phyloP scores from a whole-genome alignment of 1,140 invertebrate species.

The Drosophila guanche region DNA sequence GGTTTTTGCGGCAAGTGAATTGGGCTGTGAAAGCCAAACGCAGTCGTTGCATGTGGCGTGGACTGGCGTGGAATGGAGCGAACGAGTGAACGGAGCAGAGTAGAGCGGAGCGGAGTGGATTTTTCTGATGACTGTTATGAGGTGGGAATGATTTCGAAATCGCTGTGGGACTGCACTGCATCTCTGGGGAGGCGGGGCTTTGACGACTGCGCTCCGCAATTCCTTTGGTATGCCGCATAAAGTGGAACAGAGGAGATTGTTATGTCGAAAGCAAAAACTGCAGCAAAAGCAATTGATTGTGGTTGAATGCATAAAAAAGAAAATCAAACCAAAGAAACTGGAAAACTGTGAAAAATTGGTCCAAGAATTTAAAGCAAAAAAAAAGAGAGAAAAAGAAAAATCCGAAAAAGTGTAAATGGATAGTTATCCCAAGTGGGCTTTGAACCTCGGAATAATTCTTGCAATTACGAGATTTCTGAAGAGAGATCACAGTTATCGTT shows the following conservation, averaged over 20 bases:
- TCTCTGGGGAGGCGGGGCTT: slow-evolving; percentile 17
- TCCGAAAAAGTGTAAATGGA: too few relatives aligned
- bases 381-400: too few relatives aligned
- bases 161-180: slow-evolving; percentile 32
- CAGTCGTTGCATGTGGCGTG: slow-evolving; percentile 13
- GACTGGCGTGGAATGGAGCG: slow-evolving; percentile 23
- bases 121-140: slow-evolving; percentile 22
- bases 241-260: slow-evolving; percentile 35
- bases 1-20: slow-evolving; percentile 74
- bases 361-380: too few relatives aligned
- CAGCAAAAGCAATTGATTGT: slow-evolving; percentile 43
- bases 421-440: too few relatives aligned
- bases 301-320: slow-evolving; percentile 14
- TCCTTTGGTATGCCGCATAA: slow-evolving; percentile 16
- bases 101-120: too few relatives aligned
- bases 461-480: too few relatives aligned
- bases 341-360: too few relatives aligned
- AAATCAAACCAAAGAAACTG: slow-evolving; percentile 9
- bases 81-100: not conserved
- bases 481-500: too few relatives aligned
- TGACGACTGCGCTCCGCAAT: not conserved
- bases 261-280: slow-evolving; percentile 25
- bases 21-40: slow-evolving; percentile 67
- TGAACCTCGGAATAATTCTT: too few relatives aligned
- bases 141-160: slow-evolving; percentile 57